phyloP scores from a whole-genome alignment of 2,888 invertebrate genomes.

The Caradrina clavipalpis region DNA sequence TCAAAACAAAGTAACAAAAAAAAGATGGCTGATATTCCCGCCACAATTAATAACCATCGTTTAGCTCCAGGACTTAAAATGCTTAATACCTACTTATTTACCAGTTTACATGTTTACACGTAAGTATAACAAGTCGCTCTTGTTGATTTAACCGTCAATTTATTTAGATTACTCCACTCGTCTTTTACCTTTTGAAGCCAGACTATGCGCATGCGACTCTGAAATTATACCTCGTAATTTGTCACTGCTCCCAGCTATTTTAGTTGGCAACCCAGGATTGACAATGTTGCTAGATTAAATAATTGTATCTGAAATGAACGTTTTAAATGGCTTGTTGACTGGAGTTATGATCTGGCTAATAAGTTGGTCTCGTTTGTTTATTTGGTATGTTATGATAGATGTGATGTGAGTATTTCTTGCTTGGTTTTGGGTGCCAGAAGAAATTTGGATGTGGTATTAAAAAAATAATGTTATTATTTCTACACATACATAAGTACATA shows the following conservation, averaged over 20 bases:
- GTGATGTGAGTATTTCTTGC: constrained; percentile 40
- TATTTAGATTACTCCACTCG: constrained; percentile 49
- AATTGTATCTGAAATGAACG: constrained; percentile 50
- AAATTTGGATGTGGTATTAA: constrained; percentile 24
- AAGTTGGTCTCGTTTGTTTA: constrained; percentile 45
- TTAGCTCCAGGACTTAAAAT: constrained; percentile 34
- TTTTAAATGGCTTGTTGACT: constrained; percentile 59
- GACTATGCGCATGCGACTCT: constrained; percentile 31
- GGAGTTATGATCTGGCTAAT: constrained; percentile 59
- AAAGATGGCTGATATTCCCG: constrained; percentile 12
- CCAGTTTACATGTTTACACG: constrained; percentile 11
- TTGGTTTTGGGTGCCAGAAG: not conserved
- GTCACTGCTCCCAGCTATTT: constrained; percentile 58
- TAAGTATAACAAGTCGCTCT: constrained; percentile 34
- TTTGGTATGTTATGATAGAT: constrained; percentile 34
- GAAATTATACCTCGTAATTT: constrained; percentile 59
- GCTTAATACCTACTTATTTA: constrained; percentile 43
- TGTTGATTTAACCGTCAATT: constrained; percentile 55
- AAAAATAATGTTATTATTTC: too few relatives aligned
- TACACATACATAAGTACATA: too few relatives aligned
- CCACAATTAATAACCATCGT: constrained; percentile 37
- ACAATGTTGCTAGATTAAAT: constrained; percentile 65
- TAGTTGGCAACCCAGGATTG: constrained; percentile 37
- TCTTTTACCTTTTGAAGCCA: constrained; percentile 38
- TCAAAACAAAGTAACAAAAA: not conserved